Base-by-base conservation (phyloP, 23 tunicate species). In the Trididemnum clinides region DNA sequence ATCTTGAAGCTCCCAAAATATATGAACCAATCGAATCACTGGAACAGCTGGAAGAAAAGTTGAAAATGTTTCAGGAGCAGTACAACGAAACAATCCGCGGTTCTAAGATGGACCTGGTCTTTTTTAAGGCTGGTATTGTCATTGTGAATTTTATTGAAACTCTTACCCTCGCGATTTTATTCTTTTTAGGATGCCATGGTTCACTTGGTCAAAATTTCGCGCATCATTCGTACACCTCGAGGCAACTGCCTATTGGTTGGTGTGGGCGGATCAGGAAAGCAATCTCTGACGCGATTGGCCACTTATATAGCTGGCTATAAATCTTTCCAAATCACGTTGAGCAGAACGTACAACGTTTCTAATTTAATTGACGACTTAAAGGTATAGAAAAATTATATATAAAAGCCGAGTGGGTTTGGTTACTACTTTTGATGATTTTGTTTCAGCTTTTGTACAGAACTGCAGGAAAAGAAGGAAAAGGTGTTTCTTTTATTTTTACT, bases 181-280 rank as follows among this genome's bases (percentile, higher is more conserved):
- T 10, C 31, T 58, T 73, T 51, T 6, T 62, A 97, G 97, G 99
- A 97, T 66, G 99, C 99, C 25, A 92, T 97, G 93, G 91, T 88
- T 5, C 99, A 97, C 57, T 65, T 97, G 83, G 97, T 97, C 34
- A 97, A 97, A 62, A 97, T 97, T 28, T 97, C 99, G 6, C 90
- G 99, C 34, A 92, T 97, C 51, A 97, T 97, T 21, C 86, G 99
- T 65, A 97, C 97, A 1, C 99, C 99, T 49, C 94, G 99, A 33
- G 99, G 99, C 62, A 94, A 94, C 78, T 97, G 95, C 77, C 57
- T 97, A 78, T 89, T 97, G 77, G 99, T 97, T 78, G 99, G 99
- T 82, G 99, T 97, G 19, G 99, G 99, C 28, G 99, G 99, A 28
- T 91, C 97, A 10, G 99, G 99, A 36, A 97, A 97, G 82, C 99